These are phyloP conservation scores for Drosophila mayaguana DNA, from an alignment of 2,888 invertebrate genomes.

Conservation along the genomic window DNA sequence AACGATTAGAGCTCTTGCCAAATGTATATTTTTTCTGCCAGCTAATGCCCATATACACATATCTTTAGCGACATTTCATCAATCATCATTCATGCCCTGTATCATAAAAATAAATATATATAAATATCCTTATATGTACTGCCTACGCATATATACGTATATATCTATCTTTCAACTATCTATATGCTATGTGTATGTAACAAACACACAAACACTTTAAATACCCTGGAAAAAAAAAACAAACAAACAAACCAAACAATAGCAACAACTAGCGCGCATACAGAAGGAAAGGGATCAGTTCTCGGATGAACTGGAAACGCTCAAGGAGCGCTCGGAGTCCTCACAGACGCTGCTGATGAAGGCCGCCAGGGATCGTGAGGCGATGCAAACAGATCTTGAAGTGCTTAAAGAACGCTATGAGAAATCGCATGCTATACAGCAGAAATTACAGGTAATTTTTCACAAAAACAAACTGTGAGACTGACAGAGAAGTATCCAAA, in stretches of 20 bases:
- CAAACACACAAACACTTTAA: constrained; percentile 14
- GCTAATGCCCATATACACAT: constrained; percentile 11
- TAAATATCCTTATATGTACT: constrained; percentile 46
- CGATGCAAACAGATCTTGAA: constrained; percentile 93
- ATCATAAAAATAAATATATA: constrained; percentile 19
- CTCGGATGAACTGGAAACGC: constrained; percentile 92
- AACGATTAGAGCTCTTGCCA: background rate
- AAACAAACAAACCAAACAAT: constrained; percentile 65
- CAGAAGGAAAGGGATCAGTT: constrained; percentile 95
- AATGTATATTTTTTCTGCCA: background rate
- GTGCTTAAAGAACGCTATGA: constrained; percentile 95
- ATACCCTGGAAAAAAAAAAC: constrained; percentile 24
- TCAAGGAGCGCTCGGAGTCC: constrained; percentile 93
- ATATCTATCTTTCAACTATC: constrained; percentile 70
- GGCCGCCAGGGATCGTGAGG: constrained; percentile 93
- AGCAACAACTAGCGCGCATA: constrained; percentile 92
- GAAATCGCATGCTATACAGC: constrained; percentile 93
- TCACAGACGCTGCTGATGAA: constrained; percentile 93
- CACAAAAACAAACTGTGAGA: background rate
- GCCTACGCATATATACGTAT: constrained; percentile 53
- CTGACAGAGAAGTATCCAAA: constrained; percentile 24
- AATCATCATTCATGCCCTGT: constrained; percentile 11
- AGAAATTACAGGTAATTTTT: constrained; percentile 90
- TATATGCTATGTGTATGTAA: constrained; percentile 42
- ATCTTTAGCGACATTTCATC: background rate